Conservation (phyloP, 2,888 invertebrate genomes). For the Globia sparganii region DNA sequence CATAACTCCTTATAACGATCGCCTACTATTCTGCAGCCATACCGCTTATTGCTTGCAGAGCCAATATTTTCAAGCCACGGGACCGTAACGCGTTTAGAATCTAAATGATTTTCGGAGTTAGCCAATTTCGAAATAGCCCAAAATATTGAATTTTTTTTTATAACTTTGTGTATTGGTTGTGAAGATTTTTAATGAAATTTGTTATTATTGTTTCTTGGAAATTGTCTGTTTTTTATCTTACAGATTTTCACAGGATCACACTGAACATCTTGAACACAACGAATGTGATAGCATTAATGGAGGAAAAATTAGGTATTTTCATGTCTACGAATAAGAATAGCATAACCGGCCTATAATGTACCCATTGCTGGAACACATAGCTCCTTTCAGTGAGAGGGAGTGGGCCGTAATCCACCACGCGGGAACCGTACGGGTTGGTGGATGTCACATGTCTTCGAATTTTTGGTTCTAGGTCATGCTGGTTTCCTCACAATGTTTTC, state of each 20-base stretch:
- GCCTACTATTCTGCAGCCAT: slow-evolving; percentile 78
- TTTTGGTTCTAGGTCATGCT: not conserved
- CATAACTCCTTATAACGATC: slow-evolving; percentile 77
- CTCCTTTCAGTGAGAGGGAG: not conserved
- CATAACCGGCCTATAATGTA: not conserved
- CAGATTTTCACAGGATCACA: not conserved
- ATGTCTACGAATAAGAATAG: not conserved
- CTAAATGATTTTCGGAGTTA: slow-evolving; percentile 73
- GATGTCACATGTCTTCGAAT: not conserved
- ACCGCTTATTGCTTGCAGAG: slow-evolving; percentile 78
- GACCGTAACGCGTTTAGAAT: slow-evolving; percentile 77
- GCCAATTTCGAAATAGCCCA: slow-evolving; percentile 68
- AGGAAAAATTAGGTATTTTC: not conserved
- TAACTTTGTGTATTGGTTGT: slow-evolving; percentile 39
- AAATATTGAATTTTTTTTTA: slow-evolving; percentile 56
- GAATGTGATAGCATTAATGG: not conserved
- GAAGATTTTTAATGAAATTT: slow-evolving; percentile 28
- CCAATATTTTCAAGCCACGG: slow-evolving; percentile 80
- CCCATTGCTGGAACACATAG: not conserved
- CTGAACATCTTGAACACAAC: not conserved
- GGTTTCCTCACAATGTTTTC: not conserved
- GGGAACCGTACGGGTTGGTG: not conserved
- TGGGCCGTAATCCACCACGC: not conserved
- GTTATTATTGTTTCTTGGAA: not conserved
- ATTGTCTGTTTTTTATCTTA: not conserved